A percentile compares a stretch with the other conserved stretches of the same genome.
Conservation (phyloP, 2,888 invertebrate species). For the Apotomis turbidana region DNA sequence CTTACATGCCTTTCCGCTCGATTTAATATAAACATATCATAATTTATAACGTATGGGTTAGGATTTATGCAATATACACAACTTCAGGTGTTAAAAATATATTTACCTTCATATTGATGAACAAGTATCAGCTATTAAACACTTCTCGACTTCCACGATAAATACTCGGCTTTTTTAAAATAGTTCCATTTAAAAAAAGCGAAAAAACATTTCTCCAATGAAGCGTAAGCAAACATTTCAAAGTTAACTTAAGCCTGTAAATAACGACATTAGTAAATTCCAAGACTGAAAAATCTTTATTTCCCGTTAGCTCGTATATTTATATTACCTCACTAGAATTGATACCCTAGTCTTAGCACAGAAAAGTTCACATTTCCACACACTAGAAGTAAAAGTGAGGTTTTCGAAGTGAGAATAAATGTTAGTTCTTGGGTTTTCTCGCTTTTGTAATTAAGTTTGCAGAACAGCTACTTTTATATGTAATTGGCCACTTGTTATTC, state of each 20-base stretch:
- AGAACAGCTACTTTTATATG: not conserved
- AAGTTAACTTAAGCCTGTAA: not conserved
- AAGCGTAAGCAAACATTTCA: not conserved
- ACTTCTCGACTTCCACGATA: not conserved
- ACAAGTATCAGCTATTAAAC: not conserved
- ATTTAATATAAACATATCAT: too few relatives aligned
- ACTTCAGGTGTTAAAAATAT: too few relatives aligned
- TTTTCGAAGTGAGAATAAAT: not conserved
- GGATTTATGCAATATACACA: too few relatives aligned
- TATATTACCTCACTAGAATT: not conserved
- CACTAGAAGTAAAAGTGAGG: not conserved
- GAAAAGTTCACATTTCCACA: not conserved
- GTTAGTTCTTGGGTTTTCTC: not conserved
- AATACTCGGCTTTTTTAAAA: not conserved
- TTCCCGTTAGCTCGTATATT: not conserved
- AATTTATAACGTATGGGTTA: too few relatives aligned
- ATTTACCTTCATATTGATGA: too few relatives aligned
- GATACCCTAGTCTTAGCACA: not conserved
- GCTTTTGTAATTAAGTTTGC: slow-evolving; percentile 3
- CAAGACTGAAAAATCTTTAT: not conserved
- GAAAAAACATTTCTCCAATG: not conserved
- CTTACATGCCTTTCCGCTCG: too few relatives aligned
- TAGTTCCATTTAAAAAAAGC: not conserved
- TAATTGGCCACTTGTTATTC: slow-evolving; percentile 7
- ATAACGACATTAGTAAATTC: not conserved